Conservation (phyloP, 2,888 invertebrate species). For the Monopis laevigella region DNA sequence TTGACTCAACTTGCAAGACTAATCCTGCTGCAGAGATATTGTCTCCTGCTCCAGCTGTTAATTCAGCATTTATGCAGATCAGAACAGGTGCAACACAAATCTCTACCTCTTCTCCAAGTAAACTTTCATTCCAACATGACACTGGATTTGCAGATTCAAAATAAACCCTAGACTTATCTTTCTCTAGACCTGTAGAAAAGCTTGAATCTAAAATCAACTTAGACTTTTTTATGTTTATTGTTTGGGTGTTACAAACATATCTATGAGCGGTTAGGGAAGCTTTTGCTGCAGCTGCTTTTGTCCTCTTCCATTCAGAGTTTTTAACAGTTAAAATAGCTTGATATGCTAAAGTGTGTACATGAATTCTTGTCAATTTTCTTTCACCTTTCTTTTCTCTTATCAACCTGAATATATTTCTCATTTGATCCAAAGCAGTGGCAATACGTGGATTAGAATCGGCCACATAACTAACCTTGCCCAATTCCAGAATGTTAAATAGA, state of each 20-base stretch:
- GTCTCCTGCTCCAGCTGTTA: slow-evolving; percentile 89
- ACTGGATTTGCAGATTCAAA: slow-evolving; percentile 78
- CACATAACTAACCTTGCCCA: slow-evolving; percentile 76
- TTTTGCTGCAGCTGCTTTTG: slow-evolving; percentile 82
- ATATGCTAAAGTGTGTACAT: slow-evolving; percentile 88
- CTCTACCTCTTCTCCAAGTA: slow-evolving; percentile 61
- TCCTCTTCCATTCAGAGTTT: slow-evolving; percentile 78
- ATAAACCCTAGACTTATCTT: slow-evolving; percentile 65
- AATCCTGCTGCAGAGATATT: slow-evolving; percentile 91
- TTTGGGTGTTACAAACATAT: slow-evolving; percentile 78
- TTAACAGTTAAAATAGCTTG: slow-evolving; percentile 81
- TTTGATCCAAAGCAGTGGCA: slow-evolving; percentile 82
- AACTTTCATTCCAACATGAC: slow-evolving; percentile 80
- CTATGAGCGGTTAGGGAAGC: slow-evolving; percentile 84
- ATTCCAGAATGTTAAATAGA: slow-evolving; percentile 73
- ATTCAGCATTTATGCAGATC: slow-evolving; percentile 81
- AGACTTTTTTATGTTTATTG: slow-evolving; percentile 54
- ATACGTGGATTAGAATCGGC: slow-evolving; percentile 83
- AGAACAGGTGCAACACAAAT: slow-evolving; percentile 86
- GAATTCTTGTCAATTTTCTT: slow-evolving; percentile 76
- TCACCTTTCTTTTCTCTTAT: slow-evolving; percentile 51
- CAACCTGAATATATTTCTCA: slow-evolving; percentile 73
- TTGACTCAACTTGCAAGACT: slow-evolving; percentile 68
- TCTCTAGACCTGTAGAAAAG: slow-evolving; percentile 75
- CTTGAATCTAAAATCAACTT: slow-evolving; percentile 83